Evolutionary conservation across 2,888 invertebrate genomes (phyloP), one percentile per base, ranked within the genome.

Genomic region (Oegoconia quadripuncta): DNA sequence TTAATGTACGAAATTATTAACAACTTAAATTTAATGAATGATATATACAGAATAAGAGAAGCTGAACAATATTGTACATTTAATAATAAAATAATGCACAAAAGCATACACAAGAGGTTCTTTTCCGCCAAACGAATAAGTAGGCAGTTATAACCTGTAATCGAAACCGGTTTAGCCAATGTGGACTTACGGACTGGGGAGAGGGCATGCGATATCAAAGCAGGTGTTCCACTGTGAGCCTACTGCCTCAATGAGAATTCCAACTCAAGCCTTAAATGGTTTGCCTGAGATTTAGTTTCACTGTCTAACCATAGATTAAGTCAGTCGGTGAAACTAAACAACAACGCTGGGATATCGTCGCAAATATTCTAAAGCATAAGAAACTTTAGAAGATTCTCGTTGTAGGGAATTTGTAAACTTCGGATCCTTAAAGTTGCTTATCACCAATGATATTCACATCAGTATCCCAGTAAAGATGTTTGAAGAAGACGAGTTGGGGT

Each of bases 41-140:
- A 28, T 13, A 28, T 13, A 28, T 15, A 15, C n/a, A n/a, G n/a
- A n/a, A n/a, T n/a, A n/a, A n/a, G n/a, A n/a, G n/a, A n/a, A n/a
- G n/a, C 26, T n/a, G 26, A 11, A 7, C 18, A 40, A 25, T 36
- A 22, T 31, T 41, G 29, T 14, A 44, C 38, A 41, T 26, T n/a
- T n/a, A 34, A 42, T 42, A 37, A 41, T 40, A 58, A 51, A 57
- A 66, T 66, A 72, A 76, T 78, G 74, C 74, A 74, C 63, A 66
- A 66, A 64, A 59, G 65, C 59, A 57, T 61, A 72, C 64, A 66
- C 64, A 67, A 67, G 65, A 76, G 71, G 73, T 79, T 75, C 71
- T 79, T 84, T 86, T 84, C 83, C 86, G 86, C 82, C 81, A 81
- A 81, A 83, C 75, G 75, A 71, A 80, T 78, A 80, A 77, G 80